phyloP scores from a whole-genome alignment of 2,888 invertebrate genomes.

The Drosophila neonasuta region DNA sequence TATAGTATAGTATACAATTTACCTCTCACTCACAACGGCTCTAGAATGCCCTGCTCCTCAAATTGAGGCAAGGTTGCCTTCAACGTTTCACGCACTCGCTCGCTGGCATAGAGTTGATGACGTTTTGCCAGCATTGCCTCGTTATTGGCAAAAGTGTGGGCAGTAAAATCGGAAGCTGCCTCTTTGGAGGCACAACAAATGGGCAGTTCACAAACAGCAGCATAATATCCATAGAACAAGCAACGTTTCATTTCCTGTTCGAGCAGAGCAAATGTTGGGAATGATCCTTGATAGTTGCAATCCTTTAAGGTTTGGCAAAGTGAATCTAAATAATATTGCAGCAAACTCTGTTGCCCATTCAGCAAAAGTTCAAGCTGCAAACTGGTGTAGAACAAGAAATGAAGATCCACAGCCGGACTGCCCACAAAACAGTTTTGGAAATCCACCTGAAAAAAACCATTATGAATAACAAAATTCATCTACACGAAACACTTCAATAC shows the following conservation, averaged over 20 bases:
- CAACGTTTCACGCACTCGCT: constrained; percentile 64
- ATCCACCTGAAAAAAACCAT: constrained; percentile 69
- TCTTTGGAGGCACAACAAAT: constrained; percentile 65
- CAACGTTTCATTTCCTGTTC: constrained; percentile 65
- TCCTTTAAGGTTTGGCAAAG: constrained; percentile 60
- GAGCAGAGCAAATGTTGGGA: constrained; percentile 64
- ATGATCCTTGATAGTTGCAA: constrained; percentile 26
- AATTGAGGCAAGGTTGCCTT: constrained; percentile 66
- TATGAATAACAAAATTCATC: not conserved
- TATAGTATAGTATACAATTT: not conserved
- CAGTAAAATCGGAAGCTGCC: constrained; percentile 55
- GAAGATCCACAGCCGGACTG: constrained; percentile 79
- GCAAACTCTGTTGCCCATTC: constrained; percentile 58
- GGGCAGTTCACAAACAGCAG: constrained; percentile 70
- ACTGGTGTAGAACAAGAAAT: constrained; percentile 79
- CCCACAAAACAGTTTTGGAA: constrained; percentile 77
- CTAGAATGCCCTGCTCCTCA: constrained; percentile 69
- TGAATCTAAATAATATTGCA: constrained; percentile 65
- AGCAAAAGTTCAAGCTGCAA: constrained; percentile 69
- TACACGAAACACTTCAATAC: constrained; percentile 21
- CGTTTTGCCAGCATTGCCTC: constrained; percentile 60
- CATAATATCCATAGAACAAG: constrained; percentile 73
- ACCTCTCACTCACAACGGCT: constrained; percentile 28
- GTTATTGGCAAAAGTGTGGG: constrained; percentile 55
- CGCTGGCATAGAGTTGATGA: constrained; percentile 60